Base-by-base conservation (phyloP, 2,888 invertebrate species). In the Torymus auratus region DNA sequence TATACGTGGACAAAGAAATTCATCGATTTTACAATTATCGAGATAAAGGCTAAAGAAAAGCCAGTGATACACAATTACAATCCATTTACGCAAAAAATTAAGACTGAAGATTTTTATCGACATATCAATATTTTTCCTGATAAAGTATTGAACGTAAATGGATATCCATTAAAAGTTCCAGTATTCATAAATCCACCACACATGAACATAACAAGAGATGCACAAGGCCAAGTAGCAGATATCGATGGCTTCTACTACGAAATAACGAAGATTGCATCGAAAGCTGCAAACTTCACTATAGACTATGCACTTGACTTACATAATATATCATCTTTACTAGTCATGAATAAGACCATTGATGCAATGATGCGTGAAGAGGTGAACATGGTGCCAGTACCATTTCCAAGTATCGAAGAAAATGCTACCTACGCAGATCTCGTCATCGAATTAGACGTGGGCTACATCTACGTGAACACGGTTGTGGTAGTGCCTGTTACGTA, bases 401-500 rank as follows among this genome's bases (percentile, higher is more conserved):
- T 41, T 41, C 41, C 3, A 28, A 28, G 28, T 28, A 28, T 28
- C 7, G 28, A 28, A 28, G 28, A n/a, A 50, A 28, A 60, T 13
- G 15, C 60, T 2, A 12, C 41, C 2, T 17, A 17, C 15, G 17
- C 4, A 15, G 60, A 71, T 60, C 10, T 17, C 2, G 11, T 50
- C 2, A 15, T 71, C 15, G 23, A 60, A 17, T 28, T 71, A 14
- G 70, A 71, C 15, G n/a, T 50, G 15, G 60, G 60, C 5, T 71
- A 60, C 50, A 60, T 71, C 13, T 14, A 12, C 20, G 17, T 50
- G 50, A 14, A 50, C 4, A 17, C 60, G 0, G 20, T 71, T 1
- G 60, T 50, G 12, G 14, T 71, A 11, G 60, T 71, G 12, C 60
- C 60, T 0, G n/a, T 71, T 12, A 11, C 60, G 15, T 13, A n/a